Conservation (phyloP, 2,888 invertebrate genomes). For the Hermaeophaga mercurialis region DNA sequence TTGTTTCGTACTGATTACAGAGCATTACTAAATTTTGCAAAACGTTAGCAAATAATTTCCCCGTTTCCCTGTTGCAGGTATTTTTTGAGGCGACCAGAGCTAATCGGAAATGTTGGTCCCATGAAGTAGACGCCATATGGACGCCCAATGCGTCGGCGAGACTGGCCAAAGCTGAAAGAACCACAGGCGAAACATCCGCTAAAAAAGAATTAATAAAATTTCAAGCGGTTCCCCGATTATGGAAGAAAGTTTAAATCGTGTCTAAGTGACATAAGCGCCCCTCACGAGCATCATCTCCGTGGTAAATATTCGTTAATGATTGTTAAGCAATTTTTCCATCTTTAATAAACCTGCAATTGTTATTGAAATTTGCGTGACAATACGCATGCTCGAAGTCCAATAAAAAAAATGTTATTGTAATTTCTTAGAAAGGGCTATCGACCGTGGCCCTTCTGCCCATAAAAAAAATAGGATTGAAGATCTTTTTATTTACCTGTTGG, state of each 20-base stretch:
- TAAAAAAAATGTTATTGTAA: too few relatives aligned
- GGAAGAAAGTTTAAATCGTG: too few relatives aligned
- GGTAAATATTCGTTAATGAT: too few relatives aligned
- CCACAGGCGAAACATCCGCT: slow-evolving; percentile 65
- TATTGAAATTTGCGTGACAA: too few relatives aligned
- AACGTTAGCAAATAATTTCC: slow-evolving; percentile 64
- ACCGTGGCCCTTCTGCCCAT: too few relatives aligned
- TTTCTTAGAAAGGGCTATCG: too few relatives aligned
- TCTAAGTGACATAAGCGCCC: too few relatives aligned
- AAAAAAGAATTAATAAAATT: slow-evolving; percentile 8
- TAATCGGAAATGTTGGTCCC: slow-evolving; percentile 72
- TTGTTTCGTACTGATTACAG: slow-evolving; percentile 77
- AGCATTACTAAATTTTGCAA: slow-evolving; percentile 72
- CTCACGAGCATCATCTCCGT: too few relatives aligned
- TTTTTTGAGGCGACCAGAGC: slow-evolving; percentile 61
- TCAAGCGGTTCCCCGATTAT: not conserved
- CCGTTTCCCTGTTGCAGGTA: slow-evolving; percentile 49
- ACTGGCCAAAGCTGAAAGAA: slow-evolving; percentile 73
- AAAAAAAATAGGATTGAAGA: too few relatives aligned
- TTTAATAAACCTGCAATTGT: too few relatives aligned
- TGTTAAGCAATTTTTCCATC: too few relatives aligned
- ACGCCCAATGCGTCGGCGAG: slow-evolving; percentile 79
- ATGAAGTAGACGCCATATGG: slow-evolving; percentile 78
- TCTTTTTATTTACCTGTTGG: slow-evolving; percentile 64
- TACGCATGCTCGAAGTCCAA: too few relatives aligned